Base-by-base conservation (phyloP, 2,888 invertebrate species). In the Leptura quadrifasciata region DNA sequence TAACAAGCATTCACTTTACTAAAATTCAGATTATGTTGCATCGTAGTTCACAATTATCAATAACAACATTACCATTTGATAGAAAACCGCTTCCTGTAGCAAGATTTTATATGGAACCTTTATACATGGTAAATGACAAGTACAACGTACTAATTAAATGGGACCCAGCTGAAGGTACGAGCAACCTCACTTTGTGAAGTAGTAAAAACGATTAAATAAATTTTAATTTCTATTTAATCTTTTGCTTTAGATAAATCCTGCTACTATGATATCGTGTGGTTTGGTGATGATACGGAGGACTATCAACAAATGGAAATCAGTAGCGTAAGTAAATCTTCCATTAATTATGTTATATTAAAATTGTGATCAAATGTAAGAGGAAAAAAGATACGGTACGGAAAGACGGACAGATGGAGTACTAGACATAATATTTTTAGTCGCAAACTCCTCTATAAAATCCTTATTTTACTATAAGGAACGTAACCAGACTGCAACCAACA, bases 231-330 rank as follows among this genome's bases (percentile, higher is more conserved):
- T 47, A 15, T 47, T 47, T 64, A 72, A 75, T 76, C 61, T 69
- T 57, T 70, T 61, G 61, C 85, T 86, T 70, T 73, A 88, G 89
- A 87, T 81, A 81, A 77, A 58, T 80, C 85, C 12, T 89, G 89
- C 70, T 85, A 79, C 78, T 88, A 88, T 76, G 83, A 86, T 57
- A 78, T 88, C 9, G 81, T 86, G 0, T 84, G 84, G 75, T 83
- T 84, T 71, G 73, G 74, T 61, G 74, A 80, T 47, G 27, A 35
- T 17, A 4, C 20, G 18, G 76, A 72, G 67, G 78, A 76, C 69
- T 68, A 79, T 63, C 52, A 72, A 58, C 76, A 79, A 72, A 24
- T 69, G 24, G 81, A 81, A 61, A 75, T 85, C 9, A 76, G 72
- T 31, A 65, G 79, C 67, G 84, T 84, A 80, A 84, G 84, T 81